Evolutionary conservation across 2,888 invertebrate genomes (phyloP), one percentile per base, ranked within the genome.

Genomic region (Shargacucullia verbasci): DNA sequence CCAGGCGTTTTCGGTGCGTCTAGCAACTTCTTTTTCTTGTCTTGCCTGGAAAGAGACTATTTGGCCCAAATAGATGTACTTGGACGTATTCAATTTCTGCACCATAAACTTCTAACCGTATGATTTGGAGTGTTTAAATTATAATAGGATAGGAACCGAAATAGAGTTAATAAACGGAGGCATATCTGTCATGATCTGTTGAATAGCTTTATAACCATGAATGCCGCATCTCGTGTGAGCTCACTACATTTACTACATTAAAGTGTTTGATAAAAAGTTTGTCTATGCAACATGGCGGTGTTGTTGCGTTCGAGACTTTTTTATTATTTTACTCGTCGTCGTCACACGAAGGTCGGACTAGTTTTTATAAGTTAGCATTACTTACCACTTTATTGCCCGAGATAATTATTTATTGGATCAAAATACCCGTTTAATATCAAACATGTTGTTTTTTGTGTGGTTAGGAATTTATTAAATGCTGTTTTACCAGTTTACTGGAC

Each of bases 221-320:
- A 40, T 69, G 33, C 70, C 66, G 48, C 48, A 59, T 70, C 62
- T 57, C 5, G 0, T 9, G 6, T 10, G 50, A 56, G 68, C 68
- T 53, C 29, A 58, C 48, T 44, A 0, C 0, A 31, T 25, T 55
- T 35, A 9, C 0, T 25, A 41, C 13, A 9, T 58, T 33, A 7
- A 53, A 7, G 38, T 38, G 14, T 14, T 33, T 38, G 45, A 69
- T 71, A 60, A 55, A 68, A 59, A 65, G 40, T 46, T 45, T 20
- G 31, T 53, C 47, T 43, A 66, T 73, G 78, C 73, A 80, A 79
- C 66, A 59, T 27, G 15, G 14, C 10, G 20, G 41, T 40, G 14
- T 14, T 66, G 69, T 80, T 78, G 74, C 79, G 78, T 73, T 64
- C 67, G 52, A 56, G 14, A 15, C 46, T 66, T 69, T 53, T 64